Evolutionary conservation across 2,797 vertebrate genomes (phyloP).

Genomic region (Ficedula albicollis): DNA sequence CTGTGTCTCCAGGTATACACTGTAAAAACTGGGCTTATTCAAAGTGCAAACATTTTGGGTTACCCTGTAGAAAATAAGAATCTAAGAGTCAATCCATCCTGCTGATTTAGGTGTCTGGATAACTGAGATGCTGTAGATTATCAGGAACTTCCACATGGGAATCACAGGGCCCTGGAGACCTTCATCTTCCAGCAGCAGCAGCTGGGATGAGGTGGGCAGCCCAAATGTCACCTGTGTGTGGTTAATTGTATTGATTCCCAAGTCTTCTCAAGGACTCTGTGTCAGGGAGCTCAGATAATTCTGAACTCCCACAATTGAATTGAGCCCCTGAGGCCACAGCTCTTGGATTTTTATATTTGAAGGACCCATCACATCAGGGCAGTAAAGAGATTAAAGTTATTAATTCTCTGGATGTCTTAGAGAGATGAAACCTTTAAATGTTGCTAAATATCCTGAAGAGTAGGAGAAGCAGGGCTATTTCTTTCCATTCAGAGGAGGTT

Average conservation of each 20-base stretch:
- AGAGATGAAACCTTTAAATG: neutral
- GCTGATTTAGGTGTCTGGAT: neutral
- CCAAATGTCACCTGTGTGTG: neutral
- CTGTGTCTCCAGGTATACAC: accelerated
- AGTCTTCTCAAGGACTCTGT: neutral
- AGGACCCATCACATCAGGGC: neutral
- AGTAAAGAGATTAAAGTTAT: neutral
- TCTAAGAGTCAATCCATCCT: neutral
- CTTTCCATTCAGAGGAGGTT: neutral
- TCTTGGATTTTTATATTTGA: neutral
- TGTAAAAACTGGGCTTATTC: neutral
- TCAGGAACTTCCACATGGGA: neutral
- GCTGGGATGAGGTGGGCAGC: neutral
- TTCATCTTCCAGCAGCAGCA: neutral
- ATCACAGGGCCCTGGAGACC: neutral
- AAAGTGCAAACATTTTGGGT: neutral
- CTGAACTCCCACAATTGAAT: neutral
- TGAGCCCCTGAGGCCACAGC: neutral
- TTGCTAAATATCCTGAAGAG: neutral
- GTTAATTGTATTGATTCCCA: neutral
- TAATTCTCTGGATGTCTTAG: neutral
- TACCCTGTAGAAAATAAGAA: neutral
- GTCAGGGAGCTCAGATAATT: neutral
- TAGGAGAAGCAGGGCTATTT: neutral
- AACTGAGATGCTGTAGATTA: neutral